These are phyloP conservation scores for Temnothorax nylanderi DNA, from an alignment of 1,140 invertebrate species.

Conservation along the genomic window DNA sequence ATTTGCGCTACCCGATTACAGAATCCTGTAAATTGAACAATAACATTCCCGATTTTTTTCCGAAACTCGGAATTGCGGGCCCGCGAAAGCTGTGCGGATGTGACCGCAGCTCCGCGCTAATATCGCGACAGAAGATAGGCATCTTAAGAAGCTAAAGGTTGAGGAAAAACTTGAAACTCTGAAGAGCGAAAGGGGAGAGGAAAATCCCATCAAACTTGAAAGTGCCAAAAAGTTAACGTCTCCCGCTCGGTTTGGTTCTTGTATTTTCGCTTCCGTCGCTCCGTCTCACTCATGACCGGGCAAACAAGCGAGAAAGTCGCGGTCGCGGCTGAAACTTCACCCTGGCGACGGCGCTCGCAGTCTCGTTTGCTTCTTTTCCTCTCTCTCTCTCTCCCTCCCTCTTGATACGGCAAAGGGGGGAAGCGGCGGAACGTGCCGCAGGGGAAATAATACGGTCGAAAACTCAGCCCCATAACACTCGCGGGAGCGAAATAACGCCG, in stretches of 20 bases:
- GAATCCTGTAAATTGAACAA: not conserved
- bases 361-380: conserved; percentile 51
- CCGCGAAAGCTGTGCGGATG: not conserved
- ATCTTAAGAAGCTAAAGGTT: conserved; percentile 48
- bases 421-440: conserved; percentile 68
- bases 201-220: conserved; percentile 78
- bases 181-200: conserved; percentile 31
- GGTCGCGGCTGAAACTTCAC: conserved; percentile 65
- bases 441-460: conserved; percentile 77
- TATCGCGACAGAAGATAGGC: conserved; percentile 53
- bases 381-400: conserved; percentile 20
- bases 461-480: conserved; percentile 57
- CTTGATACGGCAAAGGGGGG: conserved; percentile 2
- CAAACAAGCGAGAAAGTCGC: conserved; percentile 70
- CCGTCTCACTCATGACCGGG: conserved; percentile 47
- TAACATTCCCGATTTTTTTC: not conserved
- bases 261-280: conserved; percentile 51
- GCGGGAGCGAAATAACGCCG: conserved; percentile 73
- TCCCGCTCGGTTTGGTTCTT: conserved; percentile 63
- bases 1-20: conserved; percentile 6
- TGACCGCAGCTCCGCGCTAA: conserved; percentile 5
- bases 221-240: conserved; percentile 76
- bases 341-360: conserved; percentile 33
- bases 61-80: not conserved
- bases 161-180: conserved; percentile 29